Evolutionary conservation across 2,888 invertebrate species (phyloP), one percentile per base, ranked within the genome.

Genomic region (Cepaea hortensis): DNA sequence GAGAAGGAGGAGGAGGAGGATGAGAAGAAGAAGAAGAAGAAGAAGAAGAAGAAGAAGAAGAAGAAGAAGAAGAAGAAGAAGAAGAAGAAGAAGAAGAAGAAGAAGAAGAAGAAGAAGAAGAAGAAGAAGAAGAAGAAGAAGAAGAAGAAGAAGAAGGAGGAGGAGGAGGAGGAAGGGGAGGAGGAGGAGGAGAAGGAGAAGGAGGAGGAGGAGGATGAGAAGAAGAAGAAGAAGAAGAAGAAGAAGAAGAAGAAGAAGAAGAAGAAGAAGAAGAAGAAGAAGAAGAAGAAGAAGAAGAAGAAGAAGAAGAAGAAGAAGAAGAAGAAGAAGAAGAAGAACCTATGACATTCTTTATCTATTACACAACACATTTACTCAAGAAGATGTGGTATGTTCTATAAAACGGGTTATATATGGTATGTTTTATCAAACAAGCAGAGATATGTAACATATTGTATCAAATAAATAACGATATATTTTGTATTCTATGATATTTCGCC

Each of bases 181-280:
- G 35, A 35, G 35, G 35, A 35, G 35, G 35, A 35, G 35, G 1
- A 35, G 35, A 35, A 35, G 35, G 80, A 65, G 7, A 35, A 35
- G 35, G 20, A 62, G 7, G 65, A 6, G 65, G 46, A 81, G 3
- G 65, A 46, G 9, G 13, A 68, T 79, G 61, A 79, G 20, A 62
- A 55, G 65, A 6, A 81, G 46, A 81, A 18, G 65, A 46, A 65
- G 13, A 68, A 23, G 65, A 18, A 81, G n/a, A 81, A 46, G 62
- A 23, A 62, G 20, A 61, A 61, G 81, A 61, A 62, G 20, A 6
- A 9, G 61, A 61, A 61, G 9, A 62, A 61, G 81, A 65, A 65
- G 65, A 65, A 61, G 75, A 65, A 81, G 75, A 68, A 20, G 73
- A 13, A 61, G 65, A 81, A 1, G 72, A n/a, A 75, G n/a, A 23